Base-by-base conservation (phyloP, 2,888 invertebrate species). In the Apamea sordens region DNA sequence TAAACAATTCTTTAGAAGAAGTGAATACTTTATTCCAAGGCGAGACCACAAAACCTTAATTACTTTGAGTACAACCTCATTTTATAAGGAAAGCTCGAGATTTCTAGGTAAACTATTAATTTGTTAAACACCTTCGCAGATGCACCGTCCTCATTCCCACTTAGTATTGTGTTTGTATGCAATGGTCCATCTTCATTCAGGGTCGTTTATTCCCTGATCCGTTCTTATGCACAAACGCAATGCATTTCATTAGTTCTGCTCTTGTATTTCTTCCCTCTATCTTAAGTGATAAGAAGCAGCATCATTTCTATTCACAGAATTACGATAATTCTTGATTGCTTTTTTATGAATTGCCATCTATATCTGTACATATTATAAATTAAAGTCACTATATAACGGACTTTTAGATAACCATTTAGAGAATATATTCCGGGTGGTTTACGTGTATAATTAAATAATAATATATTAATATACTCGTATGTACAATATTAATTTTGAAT, bases 51-150 rank as follows among this genome's bases (percentile, higher is more conserved):
- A 53, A 61, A 56, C 73, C 73, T 79, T 79, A 82, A 87, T 85
- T 72, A 82, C 47, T 82, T 63, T 63, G 73, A 87, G 72, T 69
- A 70, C 63, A 76, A 70, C 36, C 65, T 83, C 28, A 56, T 78
- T 83, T 74, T 65, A 41, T 73, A 32, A 73, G 80, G 74, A 67
- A 78, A 61, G 28, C 64, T 76, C 7, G 41, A 59, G 69, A 77
- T 77, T 82, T 74, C 76, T 67, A 79, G 72, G 72, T 73, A 79
- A 72, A 73, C 65, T 47, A 86, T 89, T 89, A 73, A 84, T 82
- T 83, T 77, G 75, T 15, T 80, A 75, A 79, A 69, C 32, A 61
- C 53, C 56, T 65, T 69, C 71, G 69, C 36, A 78, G 63, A 69
- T 71, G 32, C 72, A 61, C 36, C 44, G 64, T 50, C 53, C 79